phyloP scores from a whole-genome alignment of 2,888 invertebrate species.

The Exocentrus adspersus region DNA sequence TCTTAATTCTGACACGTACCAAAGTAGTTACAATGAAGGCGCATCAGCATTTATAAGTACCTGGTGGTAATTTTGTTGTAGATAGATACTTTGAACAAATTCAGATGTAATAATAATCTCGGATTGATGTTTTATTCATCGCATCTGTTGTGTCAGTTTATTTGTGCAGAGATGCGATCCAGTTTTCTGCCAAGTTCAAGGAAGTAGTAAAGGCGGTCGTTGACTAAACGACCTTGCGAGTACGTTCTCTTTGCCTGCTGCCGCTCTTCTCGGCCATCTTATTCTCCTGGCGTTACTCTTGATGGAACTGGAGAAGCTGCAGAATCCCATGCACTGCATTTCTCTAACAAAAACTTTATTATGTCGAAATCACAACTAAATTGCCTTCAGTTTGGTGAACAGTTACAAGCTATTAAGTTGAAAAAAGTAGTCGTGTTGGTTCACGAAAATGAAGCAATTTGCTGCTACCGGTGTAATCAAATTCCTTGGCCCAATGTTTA shows the following conservation, averaged over 20 bases:
- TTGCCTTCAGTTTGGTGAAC: too few relatives aligned
- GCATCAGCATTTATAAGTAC: slow-evolving; percentile 8
- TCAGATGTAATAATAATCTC: too few relatives aligned
- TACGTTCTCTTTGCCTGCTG: slow-evolving; percentile 36
- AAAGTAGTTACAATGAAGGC: slow-evolving; percentile 11
- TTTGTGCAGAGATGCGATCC: slow-evolving; percentile 47
- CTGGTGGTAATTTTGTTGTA: background rate
- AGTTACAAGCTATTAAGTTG: too few relatives aligned
- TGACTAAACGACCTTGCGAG: slow-evolving; percentile 60
- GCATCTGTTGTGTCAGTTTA: slow-evolving; percentile 30
- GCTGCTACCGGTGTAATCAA: too few relatives aligned
- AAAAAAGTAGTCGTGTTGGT: too few relatives aligned
- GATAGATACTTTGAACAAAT: background rate
- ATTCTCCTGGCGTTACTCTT: slow-evolving; percentile 28
- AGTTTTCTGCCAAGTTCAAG: slow-evolving; percentile 57
- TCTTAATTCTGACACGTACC: slow-evolving; percentile 9
- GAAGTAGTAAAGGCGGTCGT: slow-evolving; percentile 58
- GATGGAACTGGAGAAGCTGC: too few relatives aligned
- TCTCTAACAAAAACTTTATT: too few relatives aligned
- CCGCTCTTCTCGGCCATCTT: slow-evolving; percentile 17
- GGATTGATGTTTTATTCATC: slow-evolving; percentile 2
- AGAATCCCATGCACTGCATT: too few relatives aligned
- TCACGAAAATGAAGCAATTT: too few relatives aligned
- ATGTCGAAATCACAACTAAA: too few relatives aligned
- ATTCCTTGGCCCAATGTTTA: too few relatives aligned